Evolutionary conservation across 2,113 vertebrate species (phyloP), one percentile per base, ranked within the genome.

Genomic region (Dinomys branickii): DNA sequence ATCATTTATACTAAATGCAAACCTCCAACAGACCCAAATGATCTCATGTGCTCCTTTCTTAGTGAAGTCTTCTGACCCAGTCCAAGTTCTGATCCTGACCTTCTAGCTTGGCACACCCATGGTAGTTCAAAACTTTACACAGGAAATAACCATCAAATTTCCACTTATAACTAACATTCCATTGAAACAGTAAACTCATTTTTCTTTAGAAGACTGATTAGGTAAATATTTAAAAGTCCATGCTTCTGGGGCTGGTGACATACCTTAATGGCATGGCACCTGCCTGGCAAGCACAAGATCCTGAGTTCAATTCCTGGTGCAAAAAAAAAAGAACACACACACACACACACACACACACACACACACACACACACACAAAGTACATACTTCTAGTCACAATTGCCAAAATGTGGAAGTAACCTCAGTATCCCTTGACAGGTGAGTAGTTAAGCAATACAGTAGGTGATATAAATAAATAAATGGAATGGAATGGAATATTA

Each of bases 171-270:
- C 41, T 12, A 77, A 94, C 14, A 82, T 67, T 52, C 73, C 33
- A 50, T 0, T 54, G 17, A 94, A 92, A 44, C n/a, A 78, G 33
- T 83, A 63, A 92, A 89, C 50, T 38, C 54, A 47, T 89, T 97
- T 52, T 61, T 77, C 54, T 85, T 85, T n/a, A 65, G 44, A 92
- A 80, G 20, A 88, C 77, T 33, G 26, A 71, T 38, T 63, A 92
- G 44, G 81, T 22, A 10, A 91, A 30, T 75, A 92, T 80, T 93
- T 77, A 59, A 89, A 85, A 94, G 92, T 28, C 54, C 22, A 97
- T 97, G 98, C 98, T 98, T 99, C 44, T 50, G 47, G 47, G 47
- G 47, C 47, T 50, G 47, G 47, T 50, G 47, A 50, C 47, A 50
- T 9, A 50, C 5, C 47, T 50, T 9, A 50, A 50, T 50, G 47